Evolutionary conservation across 2,888 invertebrate species (phyloP).

Genomic region (Syritta pipiens): DNA sequence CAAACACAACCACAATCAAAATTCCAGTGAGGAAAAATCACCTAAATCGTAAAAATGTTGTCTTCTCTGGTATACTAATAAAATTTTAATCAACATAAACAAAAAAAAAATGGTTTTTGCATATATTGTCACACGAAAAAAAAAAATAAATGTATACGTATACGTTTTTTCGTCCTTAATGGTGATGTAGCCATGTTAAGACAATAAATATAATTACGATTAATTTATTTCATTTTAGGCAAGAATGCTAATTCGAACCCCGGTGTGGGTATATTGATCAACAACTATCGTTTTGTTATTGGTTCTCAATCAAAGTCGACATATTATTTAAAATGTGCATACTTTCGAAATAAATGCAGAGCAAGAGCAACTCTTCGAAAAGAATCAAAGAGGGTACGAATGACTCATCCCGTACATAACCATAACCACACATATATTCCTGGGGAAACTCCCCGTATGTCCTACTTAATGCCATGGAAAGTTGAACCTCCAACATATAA

Average conservation of each 20-base stretch:
- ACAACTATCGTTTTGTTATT: conserved; percentile 75
- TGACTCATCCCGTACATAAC: conserved; percentile 75
- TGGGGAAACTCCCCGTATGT: not conserved
- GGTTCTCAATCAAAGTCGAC: conserved; percentile 75
- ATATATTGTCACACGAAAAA: not conserved
- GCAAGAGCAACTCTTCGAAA: conserved; percentile 77
- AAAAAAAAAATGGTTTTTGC: not conserved
- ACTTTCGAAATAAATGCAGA: conserved; percentile 76
- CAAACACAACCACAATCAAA: conserved; percentile 70
- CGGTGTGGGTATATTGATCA: conserved; percentile 53
- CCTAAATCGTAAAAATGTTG: not conserved
- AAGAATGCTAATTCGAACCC: conserved; percentile 23
- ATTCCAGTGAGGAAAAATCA: conserved; percentile 9
- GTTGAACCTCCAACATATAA: not conserved
- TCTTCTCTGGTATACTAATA: not conserved
- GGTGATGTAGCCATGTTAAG: not conserved
- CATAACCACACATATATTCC: conserved; percentile 68
- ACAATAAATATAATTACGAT: conserved; percentile 1
- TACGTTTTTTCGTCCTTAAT: not conserved
- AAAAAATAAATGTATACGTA: not conserved
- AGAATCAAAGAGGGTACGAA: conserved; percentile 72
- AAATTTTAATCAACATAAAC: not conserved
- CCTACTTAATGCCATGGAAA: not conserved
- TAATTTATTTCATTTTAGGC: conserved; percentile 58
- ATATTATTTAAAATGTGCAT: conserved; percentile 77